phyloP scores from a whole-genome alignment of 2,113 vertebrate species.

The Misgurnus mizolepis region DNA sequence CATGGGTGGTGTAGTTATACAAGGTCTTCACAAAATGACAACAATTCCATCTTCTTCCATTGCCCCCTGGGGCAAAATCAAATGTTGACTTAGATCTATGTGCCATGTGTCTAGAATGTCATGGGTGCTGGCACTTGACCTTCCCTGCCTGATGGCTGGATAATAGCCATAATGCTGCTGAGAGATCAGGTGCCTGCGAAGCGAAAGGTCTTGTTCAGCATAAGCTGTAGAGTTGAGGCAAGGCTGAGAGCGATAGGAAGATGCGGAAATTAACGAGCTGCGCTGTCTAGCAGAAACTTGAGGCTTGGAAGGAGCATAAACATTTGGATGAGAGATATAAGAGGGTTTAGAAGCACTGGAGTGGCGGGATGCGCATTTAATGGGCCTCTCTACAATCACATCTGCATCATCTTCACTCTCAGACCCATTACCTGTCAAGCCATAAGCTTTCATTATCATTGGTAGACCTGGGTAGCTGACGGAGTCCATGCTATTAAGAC shows the following conservation, averaged over 20 bases:
- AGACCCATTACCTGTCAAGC: slow-evolving; percentile 2
- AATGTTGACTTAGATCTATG: slow-evolving; percentile 33
- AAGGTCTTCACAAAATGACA: slow-evolving; percentile 38
- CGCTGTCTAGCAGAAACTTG: background rate
- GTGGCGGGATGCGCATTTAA: background rate
- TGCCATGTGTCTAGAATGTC: slow-evolving; percentile 46
- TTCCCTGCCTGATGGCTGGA: slow-evolving; percentile 36
- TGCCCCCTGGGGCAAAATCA: slow-evolving; percentile 39
- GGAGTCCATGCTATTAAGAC: background rate
- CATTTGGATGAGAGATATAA: background rate
- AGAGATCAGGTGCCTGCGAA: slow-evolving; percentile 10
- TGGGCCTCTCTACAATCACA: slow-evolving; percentile 9
- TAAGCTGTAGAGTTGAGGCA: slow-evolving; percentile 32
- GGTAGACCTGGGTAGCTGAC: slow-evolving; percentile 52
- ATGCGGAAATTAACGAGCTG: background rate
- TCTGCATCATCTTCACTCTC: slow-evolving; percentile 44
- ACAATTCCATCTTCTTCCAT: slow-evolving; percentile 58
- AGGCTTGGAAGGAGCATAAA: background rate
- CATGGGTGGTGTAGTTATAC: background rate
- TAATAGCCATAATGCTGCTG: slow-evolving; percentile 41
- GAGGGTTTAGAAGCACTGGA: background rate
- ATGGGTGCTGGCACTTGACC: slow-evolving; percentile 23
- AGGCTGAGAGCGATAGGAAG: slow-evolving; percentile 45
- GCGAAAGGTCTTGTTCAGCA: slow-evolving; percentile 6
- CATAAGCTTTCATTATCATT: slow-evolving; percentile 45